Conservation (phyloP, 2,797 vertebrate genomes). For the Eulemur rubriventer region DNA sequence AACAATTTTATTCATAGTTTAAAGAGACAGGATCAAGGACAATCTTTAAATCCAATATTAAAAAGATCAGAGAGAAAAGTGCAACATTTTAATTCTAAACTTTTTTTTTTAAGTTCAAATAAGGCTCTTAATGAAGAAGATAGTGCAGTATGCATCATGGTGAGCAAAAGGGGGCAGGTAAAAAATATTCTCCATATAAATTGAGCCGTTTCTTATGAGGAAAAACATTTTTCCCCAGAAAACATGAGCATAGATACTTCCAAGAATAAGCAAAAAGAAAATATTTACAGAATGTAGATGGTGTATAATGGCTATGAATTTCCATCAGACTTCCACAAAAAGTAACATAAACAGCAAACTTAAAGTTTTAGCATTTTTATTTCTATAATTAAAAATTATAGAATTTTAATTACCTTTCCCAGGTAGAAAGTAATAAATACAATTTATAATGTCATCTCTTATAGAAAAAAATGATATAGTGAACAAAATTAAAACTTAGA, state of each 20-base stretch:
- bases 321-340: not conserved
- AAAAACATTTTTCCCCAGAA: not conserved
- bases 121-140: not conserved
- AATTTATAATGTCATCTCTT: not conserved
- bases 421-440: not conserved
- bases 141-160: not conserved
- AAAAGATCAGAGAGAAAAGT: slow-evolving; percentile 28
- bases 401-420: not conserved
- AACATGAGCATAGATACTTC: not conserved
- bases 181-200: not conserved
- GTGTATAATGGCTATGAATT: not conserved
- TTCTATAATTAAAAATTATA: not conserved
- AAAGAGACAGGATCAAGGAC: slow-evolving; percentile 43
- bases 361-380: not conserved
- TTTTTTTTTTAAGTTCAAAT: not conserved
- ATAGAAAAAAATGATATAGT: not conserved
- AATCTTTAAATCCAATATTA: not conserved
- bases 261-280: not conserved
- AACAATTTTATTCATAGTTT: slow-evolving; percentile 36
- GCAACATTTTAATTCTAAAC: slow-evolving; percentile 18
- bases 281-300: not conserved
- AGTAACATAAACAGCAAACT: not conserved
- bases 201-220: not conserved
- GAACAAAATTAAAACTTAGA: slow-evolving; percentile 35
- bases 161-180: not conserved